phyloP scores from a whole-genome alignment of 2,113 vertebrate species.

The Tympanuchus pallidicinctus region DNA sequence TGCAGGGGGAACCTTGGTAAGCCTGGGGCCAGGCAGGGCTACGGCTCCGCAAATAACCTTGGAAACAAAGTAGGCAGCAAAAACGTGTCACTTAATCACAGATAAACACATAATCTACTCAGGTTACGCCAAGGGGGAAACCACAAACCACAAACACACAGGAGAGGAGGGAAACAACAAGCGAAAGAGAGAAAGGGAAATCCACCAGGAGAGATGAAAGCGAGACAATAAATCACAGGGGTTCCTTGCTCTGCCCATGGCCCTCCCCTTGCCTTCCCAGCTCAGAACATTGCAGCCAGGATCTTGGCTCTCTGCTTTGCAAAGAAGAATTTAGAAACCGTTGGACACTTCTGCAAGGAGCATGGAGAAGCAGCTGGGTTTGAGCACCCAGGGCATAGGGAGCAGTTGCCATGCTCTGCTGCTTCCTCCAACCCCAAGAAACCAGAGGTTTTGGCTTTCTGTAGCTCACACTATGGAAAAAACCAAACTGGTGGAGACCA shows the following conservation, averaged over 20 bases:
- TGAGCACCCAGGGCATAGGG: background rate
- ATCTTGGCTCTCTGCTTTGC: background rate
- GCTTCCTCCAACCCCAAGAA: background rate
- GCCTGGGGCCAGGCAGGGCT: background rate
- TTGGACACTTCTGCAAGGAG: background rate
- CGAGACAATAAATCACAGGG: background rate
- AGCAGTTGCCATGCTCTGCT: background rate
- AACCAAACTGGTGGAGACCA: background rate
- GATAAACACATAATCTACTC: conserved; percentile 57
- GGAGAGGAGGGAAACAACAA: conserved; percentile 27
- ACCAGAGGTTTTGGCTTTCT: background rate
- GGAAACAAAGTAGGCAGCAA: conserved; percentile 32
- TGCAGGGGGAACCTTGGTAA: background rate
- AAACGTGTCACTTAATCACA: background rate
- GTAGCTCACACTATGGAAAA: background rate
- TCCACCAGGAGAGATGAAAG: background rate
- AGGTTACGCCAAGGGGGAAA: conserved; percentile 23
- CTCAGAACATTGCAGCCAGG: background rate
- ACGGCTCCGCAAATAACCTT: conserved; percentile 8
- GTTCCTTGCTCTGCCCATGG: background rate
- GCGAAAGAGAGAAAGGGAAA: conserved; percentile 14
- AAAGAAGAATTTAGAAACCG: background rate
- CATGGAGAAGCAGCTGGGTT: background rate
- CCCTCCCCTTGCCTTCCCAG: background rate
- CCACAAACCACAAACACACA: conserved; percentile 40